phyloP scores from a whole-genome alignment of 2,797 vertebrate genomes.

The Argentina silus region DNA sequence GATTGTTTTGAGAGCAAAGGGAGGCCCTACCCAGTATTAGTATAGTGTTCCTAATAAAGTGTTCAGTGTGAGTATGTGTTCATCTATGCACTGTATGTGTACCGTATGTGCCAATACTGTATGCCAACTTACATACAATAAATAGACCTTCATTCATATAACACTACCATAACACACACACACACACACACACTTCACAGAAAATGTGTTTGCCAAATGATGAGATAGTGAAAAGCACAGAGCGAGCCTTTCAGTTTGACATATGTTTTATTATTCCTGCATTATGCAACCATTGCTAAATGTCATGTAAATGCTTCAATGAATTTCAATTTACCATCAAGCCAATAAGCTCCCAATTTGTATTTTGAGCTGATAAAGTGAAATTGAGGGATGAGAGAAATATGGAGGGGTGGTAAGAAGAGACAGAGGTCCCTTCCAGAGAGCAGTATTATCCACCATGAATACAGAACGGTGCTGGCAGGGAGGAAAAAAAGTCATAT shows the following conservation, averaged over 20 bases:
- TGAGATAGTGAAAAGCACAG: slow-evolving; percentile 48
- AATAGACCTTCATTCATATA: not conserved
- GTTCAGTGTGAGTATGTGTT: too few species aligned
- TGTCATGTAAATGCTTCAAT: slow-evolving; percentile 75
- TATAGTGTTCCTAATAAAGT: too few species aligned
- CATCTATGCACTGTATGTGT: too few species aligned
- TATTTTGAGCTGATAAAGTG: slow-evolving; percentile 72
- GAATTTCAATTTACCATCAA: slow-evolving; percentile 74
- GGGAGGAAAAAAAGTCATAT: slow-evolving; percentile 44
- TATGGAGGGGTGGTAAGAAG: slow-evolving; percentile 34
- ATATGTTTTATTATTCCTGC: slow-evolving; percentile 67
- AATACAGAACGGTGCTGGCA: slow-evolving; percentile 54
- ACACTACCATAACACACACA: not conserved
- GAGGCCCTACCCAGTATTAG: too few species aligned
- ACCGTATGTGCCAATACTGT: not conserved
- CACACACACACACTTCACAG: slow-evolving; percentile 11
- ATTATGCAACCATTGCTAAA: slow-evolving; percentile 70
- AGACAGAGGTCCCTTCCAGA: slow-evolving; percentile 46
- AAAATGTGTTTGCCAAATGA: slow-evolving; percentile 35
- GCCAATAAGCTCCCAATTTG: slow-evolving; percentile 66
- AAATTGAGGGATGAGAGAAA: slow-evolving; percentile 61
- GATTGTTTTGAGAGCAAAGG: too few species aligned
- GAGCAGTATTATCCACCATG: slow-evolving; percentile 48
- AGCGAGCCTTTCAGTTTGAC: slow-evolving; percentile 58
- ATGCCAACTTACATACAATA: not conserved